Percentiles rank a stretch among this genome's conserved stretches.
phyloP scores from a whole-genome alignment of 2,797 vertebrate species.

The Rachycentron canadum region DNA sequence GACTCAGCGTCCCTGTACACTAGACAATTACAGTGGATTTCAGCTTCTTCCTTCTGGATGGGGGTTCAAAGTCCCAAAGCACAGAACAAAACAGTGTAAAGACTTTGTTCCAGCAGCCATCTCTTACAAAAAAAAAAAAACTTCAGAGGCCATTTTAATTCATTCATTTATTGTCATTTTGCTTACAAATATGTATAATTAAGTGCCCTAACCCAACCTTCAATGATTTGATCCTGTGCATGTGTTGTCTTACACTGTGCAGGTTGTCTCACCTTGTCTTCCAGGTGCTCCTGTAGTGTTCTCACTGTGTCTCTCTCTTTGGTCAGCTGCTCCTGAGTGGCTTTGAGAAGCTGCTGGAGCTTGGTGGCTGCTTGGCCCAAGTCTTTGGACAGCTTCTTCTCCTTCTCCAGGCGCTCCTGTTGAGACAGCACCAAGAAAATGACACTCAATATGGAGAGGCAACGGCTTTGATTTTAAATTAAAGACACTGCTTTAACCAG shows the following conservation, averaged over 20 bases:
- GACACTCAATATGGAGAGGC: neutral
- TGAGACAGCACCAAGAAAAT: conserved; percentile 10
- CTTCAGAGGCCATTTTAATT: no score
- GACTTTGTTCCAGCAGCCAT: no score
- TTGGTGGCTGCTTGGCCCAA: conserved; percentile 92
- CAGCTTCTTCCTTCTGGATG: no score
- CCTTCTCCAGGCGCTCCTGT: conserved; percentile 94
- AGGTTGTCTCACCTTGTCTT: conserved; percentile 80
- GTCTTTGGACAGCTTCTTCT: conserved; percentile 94
- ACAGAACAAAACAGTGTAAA: no score
- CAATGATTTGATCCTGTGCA: neutral
- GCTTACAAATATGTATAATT: no score
- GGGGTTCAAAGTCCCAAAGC: no score
- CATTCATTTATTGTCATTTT: no score
- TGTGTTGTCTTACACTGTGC: neutral
- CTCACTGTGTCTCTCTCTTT: conserved; percentile 90
- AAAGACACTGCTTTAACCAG: neutral
- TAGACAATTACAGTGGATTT: no score
- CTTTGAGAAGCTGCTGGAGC: conserved; percentile 92
- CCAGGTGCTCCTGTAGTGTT: conserved; percentile 89
- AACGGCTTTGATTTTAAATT: neutral
- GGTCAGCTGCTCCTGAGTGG: conserved; percentile 91
- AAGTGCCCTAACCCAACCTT: no score
- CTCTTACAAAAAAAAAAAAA: no score
- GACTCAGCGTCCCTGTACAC: no score